phyloP scores from a whole-genome alignment of 2,888 invertebrate species.

The Globia sparganii region DNA sequence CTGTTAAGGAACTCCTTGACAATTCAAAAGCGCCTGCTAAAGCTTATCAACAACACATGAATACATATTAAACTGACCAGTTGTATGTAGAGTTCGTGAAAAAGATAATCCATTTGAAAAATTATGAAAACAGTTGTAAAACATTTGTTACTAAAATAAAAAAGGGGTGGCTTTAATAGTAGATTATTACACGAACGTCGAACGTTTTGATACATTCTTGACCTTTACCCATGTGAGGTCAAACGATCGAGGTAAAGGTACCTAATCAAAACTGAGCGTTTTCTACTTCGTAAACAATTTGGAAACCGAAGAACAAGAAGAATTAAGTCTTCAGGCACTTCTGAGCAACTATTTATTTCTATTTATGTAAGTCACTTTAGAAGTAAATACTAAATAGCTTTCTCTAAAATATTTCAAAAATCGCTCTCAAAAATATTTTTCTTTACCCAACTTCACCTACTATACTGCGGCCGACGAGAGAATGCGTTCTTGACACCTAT shows the following conservation, averaged over 20 bases:
- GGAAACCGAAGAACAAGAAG: conserved; percentile 33
- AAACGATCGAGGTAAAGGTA: conserved; percentile 27
- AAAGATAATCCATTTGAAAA: not conserved
- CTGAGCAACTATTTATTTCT: conserved; percentile 4
- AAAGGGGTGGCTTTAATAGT: conserved; percentile 9
- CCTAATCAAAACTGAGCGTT: conserved; percentile 39
- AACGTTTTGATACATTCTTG: conserved; percentile 16
- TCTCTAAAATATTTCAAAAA: too few relatives aligned
- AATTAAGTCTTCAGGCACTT: conserved; percentile 3
- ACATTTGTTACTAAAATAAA: conserved; percentile 9
- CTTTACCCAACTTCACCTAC: not conserved
- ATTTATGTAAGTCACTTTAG: not conserved
- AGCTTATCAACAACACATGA: not conserved
- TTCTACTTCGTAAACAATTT: conserved; percentile 34
- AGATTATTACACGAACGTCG: not conserved
- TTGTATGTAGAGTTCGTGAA: not conserved
- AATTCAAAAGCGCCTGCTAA: not conserved
- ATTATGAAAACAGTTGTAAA: not conserved
- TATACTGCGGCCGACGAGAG: not conserved
- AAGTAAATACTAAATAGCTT: not conserved
- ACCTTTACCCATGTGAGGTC: conserved; percentile 17
- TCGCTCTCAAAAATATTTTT: not conserved
- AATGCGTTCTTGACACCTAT: not conserved
- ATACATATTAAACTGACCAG: not conserved
- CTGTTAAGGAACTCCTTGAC: not conserved